Evolutionary conservation across 2,113 vertebrate genomes (phyloP), one percentile per base, ranked within the genome.

Genomic region (Tachycineta bicolor): DNA sequence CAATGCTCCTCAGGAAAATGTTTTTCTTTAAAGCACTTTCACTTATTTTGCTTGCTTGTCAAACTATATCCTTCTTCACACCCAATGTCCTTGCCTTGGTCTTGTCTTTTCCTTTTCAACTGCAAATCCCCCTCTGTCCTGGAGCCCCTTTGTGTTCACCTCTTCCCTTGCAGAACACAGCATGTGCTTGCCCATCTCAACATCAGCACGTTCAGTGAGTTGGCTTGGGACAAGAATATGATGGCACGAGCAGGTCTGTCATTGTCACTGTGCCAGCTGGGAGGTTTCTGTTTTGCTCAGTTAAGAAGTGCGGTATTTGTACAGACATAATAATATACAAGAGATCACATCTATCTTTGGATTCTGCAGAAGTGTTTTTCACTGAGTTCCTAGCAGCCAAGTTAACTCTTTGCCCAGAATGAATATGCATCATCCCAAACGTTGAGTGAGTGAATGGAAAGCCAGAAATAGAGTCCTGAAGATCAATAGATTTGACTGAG

Each of bases 401-500:
- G 65, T 97, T 97, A 97, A 97, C 89, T 93, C 78, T 97, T 95
- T 93, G 85, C 85, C 97, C 97, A 98, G 98, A 98, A 91, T 90
- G 90, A 96, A 96, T 81, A 97, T 67, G 80, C 89, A 94, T 77
- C 93, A 95, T 97, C 86, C 91, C 77, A 95, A 95, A 94, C 31
- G 62, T 56, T 5, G 44, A 95, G 68, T 88, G 89, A 83, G 67
- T 97, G 97, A 98, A 98, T 98, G 98, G 97, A 98, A 98, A 98
- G 98, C 98, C 99, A 99, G 98, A 98, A 99, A 99, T 98, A 99
- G 99, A 98, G 97, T 96, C 50, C 78, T 63, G 55, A 46, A 98
- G 98, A 99, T 99, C 99, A 97, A 99, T 99, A 98, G 98, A 98
- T 98, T 98, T 97, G 97, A 97, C 98, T 98, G 98, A 98, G 98